Percentiles rank a stretch among this genome's conserved stretches.
Evolutionary conservation across 1,140 invertebrate species (phyloP).

Genomic region (Drosophila novamexicana): DNA sequence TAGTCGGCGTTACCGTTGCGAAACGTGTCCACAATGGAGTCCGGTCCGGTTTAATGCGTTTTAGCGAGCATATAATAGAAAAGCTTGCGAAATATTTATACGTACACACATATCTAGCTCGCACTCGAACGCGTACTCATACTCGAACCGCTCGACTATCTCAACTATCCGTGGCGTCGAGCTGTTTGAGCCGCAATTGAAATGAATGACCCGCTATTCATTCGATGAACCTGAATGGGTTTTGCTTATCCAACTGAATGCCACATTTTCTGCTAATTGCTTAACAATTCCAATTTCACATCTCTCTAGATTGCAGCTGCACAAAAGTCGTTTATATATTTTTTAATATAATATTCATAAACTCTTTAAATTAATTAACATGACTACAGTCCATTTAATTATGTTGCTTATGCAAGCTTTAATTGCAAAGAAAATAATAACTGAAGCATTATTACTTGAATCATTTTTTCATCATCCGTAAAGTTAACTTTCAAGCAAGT

Average conservation of each 20-base stretch:
- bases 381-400: too few species aligned
- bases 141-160: neutral
- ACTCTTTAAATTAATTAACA: too few species aligned
- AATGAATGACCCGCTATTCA: conserved; percentile 31
- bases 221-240: conserved; percentile 17
- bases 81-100: conserved; percentile 39
- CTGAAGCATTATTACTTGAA: too few species aligned
- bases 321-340: too few species aligned
- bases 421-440: too few species aligned
- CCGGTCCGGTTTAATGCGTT: conserved; percentile 35
- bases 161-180: conserved; percentile 5
- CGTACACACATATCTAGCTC: neutral
- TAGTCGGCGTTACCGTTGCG: conserved; percentile 20
- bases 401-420: too few species aligned
- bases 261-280: neutral
- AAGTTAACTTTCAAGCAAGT: too few species aligned
- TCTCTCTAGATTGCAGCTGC: too few species aligned
- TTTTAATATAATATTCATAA: too few species aligned
- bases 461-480: too few species aligned
- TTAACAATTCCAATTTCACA: neutral
- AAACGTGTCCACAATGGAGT: conserved; percentile 32
- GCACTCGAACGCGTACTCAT: neutral
- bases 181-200: conserved; percentile 24
- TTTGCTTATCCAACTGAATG: conserved; percentile 10
- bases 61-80: conserved; percentile 41